These are phyloP conservation scores for Ernsta delagoae DNA, from an alignment of 2,888 invertebrate genomes.

Conservation along the genomic window DNA sequence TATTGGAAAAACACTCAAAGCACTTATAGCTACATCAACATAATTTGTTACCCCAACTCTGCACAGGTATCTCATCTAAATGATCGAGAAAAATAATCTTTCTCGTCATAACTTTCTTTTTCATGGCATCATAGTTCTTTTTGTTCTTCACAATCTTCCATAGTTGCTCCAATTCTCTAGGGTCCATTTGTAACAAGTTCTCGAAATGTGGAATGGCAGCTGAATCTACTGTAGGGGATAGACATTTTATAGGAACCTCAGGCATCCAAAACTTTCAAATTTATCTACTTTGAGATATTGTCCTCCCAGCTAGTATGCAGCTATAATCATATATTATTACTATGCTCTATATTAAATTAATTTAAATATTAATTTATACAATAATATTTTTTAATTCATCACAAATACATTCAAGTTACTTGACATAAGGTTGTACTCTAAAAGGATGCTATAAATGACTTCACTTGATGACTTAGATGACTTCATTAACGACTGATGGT, in stretches of 20 bases:
- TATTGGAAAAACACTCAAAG: slow-evolving; percentile 16
- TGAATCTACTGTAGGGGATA: slow-evolving; percentile 18
- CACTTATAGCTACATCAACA: slow-evolving; percentile 4
- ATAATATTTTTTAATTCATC: too few species aligned
- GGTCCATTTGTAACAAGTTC: slow-evolving; percentile 22
- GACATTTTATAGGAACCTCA: slow-evolving; percentile 8
- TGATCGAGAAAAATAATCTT: slow-evolving; percentile 24
- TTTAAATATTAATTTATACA: too few species aligned
- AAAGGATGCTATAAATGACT: too few species aligned
- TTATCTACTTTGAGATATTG: not conserved
- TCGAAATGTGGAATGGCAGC: slow-evolving; percentile 24
- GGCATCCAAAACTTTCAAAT: not conserved
- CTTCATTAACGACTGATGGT: too few species aligned
- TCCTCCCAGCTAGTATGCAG: too few species aligned
- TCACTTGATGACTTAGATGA: too few species aligned
- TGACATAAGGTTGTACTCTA: too few species aligned
- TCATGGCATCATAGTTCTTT: slow-evolving; percentile 15
- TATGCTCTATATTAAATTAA: too few species aligned
- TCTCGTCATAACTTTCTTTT: slow-evolving; percentile 25
- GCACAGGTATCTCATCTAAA: slow-evolving; percentile 21
- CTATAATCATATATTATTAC: too few species aligned
- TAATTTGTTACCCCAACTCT: slow-evolving; percentile 29
- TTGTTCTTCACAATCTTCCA: slow-evolving; percentile 28
- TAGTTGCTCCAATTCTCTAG: slow-evolving; percentile 8
- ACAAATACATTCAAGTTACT: too few species aligned